A percentile compares a stretch with the other conserved stretches of the same genome.
Evolutionary conservation across 2,113 vertebrate species (phyloP).

Genomic region (Anser cygnoides): DNA sequence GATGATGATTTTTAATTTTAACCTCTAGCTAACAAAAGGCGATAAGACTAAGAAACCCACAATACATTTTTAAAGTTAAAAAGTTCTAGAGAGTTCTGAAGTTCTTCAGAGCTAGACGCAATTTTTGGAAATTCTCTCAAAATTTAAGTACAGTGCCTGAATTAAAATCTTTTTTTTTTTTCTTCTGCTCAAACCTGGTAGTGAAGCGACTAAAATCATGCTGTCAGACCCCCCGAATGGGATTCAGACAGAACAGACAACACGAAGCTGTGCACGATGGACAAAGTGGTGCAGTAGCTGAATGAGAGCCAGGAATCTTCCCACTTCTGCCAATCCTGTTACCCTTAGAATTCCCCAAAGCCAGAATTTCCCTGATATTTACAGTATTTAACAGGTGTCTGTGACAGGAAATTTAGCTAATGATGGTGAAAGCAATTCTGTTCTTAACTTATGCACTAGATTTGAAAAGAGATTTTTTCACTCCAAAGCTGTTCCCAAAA

Average conservation of each 20-base stretch:
- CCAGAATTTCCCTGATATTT: background rate
- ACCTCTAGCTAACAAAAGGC: background rate
- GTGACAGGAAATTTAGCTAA: background rate
- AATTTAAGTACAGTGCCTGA: background rate
- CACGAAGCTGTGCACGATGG: background rate
- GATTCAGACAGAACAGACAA: background rate
- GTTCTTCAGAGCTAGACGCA: background rate
- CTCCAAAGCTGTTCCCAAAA: background rate
- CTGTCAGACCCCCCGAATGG: background rate
- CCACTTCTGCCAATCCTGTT: background rate
- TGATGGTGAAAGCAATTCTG: background rate
- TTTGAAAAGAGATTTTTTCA: background rate
- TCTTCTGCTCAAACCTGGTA: background rate
- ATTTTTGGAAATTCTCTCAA: background rate
- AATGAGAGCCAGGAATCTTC: background rate
- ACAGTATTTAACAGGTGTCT: background rate
- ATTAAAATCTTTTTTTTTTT: background rate
- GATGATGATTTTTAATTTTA: background rate
- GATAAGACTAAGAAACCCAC: background rate
- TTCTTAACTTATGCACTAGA: background rate
- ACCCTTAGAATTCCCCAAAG: background rate
- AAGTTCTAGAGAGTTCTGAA: background rate
- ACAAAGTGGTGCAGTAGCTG: background rate
- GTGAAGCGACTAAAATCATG: rapidly evolving
- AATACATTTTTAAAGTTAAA: background rate